A percentile compares a stretch with the other conserved stretches of the same genome.
phyloP scores from a whole-genome alignment of 2,888 invertebrate genomes.

The Fragum sueziense region DNA sequence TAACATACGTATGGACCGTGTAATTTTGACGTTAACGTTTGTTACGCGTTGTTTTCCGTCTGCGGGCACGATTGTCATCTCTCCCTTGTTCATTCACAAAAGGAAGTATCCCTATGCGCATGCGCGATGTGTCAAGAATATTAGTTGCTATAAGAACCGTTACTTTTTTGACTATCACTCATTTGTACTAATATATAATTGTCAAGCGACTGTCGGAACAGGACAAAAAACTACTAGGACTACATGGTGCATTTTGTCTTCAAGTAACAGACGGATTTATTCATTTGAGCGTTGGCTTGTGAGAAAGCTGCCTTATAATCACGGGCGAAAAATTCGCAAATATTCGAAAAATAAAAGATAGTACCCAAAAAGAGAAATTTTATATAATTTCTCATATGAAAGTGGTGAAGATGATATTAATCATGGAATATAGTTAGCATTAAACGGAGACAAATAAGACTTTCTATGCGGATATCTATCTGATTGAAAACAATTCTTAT shows the following conservation, averaged over 20 bases:
- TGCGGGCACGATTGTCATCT: background rate
- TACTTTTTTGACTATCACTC: background rate
- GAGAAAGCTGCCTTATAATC: too few species aligned
- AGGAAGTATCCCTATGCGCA: background rate
- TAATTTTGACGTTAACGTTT: background rate
- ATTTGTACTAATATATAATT: conserved; percentile 5
- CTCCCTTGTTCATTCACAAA: conserved; percentile 5
- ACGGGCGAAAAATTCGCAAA: too few species aligned
- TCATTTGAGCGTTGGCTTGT: background rate
- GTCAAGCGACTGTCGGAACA: background rate
- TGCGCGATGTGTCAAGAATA: conserved; percentile 11
- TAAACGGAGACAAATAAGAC: too few species aligned
- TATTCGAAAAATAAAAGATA: too few species aligned
- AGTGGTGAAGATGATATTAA: too few species aligned
- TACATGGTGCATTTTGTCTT: background rate
- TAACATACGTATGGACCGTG: background rate
- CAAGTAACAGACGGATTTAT: background rate
- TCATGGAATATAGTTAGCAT: too few species aligned
- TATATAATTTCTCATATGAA: too few species aligned
- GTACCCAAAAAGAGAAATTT: too few species aligned
- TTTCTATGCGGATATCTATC: too few species aligned
- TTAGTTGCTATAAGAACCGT: conserved; percentile 5
- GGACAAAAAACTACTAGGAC: background rate
- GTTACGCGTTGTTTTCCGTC: background rate
- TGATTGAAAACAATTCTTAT: too few species aligned